These are phyloP conservation scores for Leptura quadrifasciata DNA, from an alignment of 2,888 invertebrate species.

Conservation along the genomic window DNA sequence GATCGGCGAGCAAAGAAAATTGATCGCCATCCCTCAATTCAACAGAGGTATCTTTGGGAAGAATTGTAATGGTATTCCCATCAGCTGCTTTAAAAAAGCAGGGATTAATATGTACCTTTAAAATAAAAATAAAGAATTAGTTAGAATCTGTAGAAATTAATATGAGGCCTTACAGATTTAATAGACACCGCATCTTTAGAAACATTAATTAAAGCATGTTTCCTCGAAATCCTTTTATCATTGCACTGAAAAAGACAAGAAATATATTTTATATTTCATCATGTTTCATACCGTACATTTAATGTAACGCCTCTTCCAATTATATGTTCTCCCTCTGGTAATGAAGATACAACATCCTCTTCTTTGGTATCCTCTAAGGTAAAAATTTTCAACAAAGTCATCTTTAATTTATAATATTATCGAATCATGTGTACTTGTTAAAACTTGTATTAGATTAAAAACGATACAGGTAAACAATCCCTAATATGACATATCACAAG, in stretches of 20 bases:
- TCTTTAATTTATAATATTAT: not conserved
- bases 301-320: conserved; percentile 51
- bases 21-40: conserved; percentile 74
- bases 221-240: conserved; percentile 76
- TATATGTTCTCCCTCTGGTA: conserved; percentile 47
- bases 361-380: conserved; percentile 46
- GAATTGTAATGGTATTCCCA: conserved; percentile 66
- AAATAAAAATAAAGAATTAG: conserved; percentile 4
- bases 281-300: conserved; percentile 43
- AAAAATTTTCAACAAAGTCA: conserved; percentile 21
- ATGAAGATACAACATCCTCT: conserved; percentile 18
- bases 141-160: conserved; percentile 15
- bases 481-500: too few species aligned
- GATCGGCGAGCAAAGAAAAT: conserved; percentile 76
- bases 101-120: conserved; percentile 77
- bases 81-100: conserved; percentile 73
- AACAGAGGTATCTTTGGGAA: conserved; percentile 69
- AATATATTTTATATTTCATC: not conserved
- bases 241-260: conserved; percentile 71
- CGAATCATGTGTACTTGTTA: not conserved
- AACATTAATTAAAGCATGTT: conserved; percentile 75
- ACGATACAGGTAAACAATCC: too few species aligned
- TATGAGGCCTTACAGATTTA: conserved; percentile 70
- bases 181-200: conserved; percentile 69
- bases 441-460: not conserved